Base-by-base conservation (phyloP, 1,140 invertebrate species). In the Anoplolepis gracilipes region DNA sequence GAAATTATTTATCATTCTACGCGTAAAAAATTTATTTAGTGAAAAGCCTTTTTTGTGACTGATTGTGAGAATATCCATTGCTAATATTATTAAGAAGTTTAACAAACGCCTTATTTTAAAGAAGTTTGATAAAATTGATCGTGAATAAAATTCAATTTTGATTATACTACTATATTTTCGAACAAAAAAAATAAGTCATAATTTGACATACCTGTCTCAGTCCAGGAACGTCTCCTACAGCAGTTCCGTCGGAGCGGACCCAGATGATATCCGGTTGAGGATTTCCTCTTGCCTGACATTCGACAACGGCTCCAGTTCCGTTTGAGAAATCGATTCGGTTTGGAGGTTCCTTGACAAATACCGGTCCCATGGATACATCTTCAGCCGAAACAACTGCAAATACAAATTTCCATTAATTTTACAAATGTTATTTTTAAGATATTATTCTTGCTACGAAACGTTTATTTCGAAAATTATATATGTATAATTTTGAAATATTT, bases 271-370 rank as follows among this genome's bases (percentile, higher is more conserved):
- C 97, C 49, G 98, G 98, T 88, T 97, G 96, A 13, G 98, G 98
- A 88, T 97, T 97, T 88, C 98, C 98, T 93, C 97, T 96, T 0
- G 98, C 98, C 90, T 98, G 97, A 94, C 99, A 99, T 94, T 98
- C 98, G 62, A 99, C 97, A 87, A 97, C 97, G 78, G 98, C 97
- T 90, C 98, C 98, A 39, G 98, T 99, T 65, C 98, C 98, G 94
- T 99, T 99, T 84, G 98, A 98, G 95, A 99, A 99, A 93, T 98
- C 98, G 59, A 99, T 96, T 89, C 97, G 96, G 94, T 98, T 98
- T 85, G 97, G 97, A 28, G 98, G 98, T 96, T 99, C 98, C 90
- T 97, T 97, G 75, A 98, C 96, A 95, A 99, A 99, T 69, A 98
- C 97, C 10, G 98, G 98, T 92, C 98, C 98, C 92, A 97, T 96